A percentile compares a stretch with the other conserved stretches of the same genome.
Evolutionary conservation across 2,888 invertebrate species (phyloP).

Genomic region (Beris morrisii): DNA sequence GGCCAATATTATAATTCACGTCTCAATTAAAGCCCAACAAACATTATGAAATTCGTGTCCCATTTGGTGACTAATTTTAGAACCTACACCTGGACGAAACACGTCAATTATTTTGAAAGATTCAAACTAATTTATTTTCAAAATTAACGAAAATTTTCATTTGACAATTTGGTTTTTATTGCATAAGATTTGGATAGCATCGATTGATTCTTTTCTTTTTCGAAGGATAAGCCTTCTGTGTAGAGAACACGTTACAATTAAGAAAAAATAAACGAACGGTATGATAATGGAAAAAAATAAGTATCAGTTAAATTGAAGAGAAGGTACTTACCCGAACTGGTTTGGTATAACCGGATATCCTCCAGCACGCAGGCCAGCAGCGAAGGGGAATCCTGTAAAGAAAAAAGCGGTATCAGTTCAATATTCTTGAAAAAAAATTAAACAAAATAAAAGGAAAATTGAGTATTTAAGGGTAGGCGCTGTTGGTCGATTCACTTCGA

Average conservation of each 20-base stretch:
- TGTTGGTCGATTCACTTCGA: constrained; percentile 5
- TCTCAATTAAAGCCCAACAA: too few relatives aligned
- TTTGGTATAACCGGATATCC: constrained; percentile 79
- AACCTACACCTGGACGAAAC: too few relatives aligned
- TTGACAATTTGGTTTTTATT: too few relatives aligned
- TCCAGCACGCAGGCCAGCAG: constrained; percentile 73
- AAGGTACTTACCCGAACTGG: constrained; percentile 79
- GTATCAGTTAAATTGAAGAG: constrained; percentile 6
- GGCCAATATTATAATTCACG: too few relatives aligned
- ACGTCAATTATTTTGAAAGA: too few relatives aligned
- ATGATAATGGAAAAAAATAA: constrained; percentile 4
- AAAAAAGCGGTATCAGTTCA: neutral
- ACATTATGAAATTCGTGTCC: too few relatives aligned
- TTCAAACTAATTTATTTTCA: too few relatives aligned
- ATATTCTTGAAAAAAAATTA: neutral
- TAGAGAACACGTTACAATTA: constrained; percentile 9
- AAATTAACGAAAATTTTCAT: too few relatives aligned
- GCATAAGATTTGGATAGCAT: too few relatives aligned
- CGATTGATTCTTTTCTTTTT: neutral
- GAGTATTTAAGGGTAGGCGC: neutral
- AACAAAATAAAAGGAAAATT: neutral
- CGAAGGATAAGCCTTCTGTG: neutral
- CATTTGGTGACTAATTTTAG: too few relatives aligned
- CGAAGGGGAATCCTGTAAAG: constrained; percentile 69
- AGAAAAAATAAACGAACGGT: constrained; percentile 9